Evolutionary conservation across 2,888 invertebrate species (phyloP), one percentile per base, ranked within the genome.

Genomic region (Pammene fasciana): DNA sequence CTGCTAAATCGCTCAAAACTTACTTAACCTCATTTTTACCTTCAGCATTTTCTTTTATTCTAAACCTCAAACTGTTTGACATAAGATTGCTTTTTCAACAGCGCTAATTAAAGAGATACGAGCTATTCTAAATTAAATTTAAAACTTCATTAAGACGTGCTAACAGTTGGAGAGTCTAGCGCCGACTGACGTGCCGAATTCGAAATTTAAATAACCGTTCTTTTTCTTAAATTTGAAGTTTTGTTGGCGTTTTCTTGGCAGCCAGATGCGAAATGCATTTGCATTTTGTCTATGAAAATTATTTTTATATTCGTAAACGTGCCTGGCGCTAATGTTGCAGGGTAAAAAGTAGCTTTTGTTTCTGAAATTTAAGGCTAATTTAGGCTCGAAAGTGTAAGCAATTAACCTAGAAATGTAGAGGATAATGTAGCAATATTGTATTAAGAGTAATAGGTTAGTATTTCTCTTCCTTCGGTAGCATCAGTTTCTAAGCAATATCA

Each of bases 161-260:
- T 61, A 56, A 52, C 67, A 10, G 79, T 78, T 75, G 75, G 75
- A 79, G 72, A 77, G 82, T 75, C 74, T 76, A 75, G 76, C 76
- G 78, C 72, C 76, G 78, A 85, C 82, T 82, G 83, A 82, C 73
- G 77, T 73, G 72, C 71, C 76, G 79, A 82, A 86, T 87, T 82
- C 84, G 82, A 85, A 87, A 84, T 88, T 86, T 83, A 86, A 87
- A 88, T 87, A 79, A 38, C 79, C 76, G 73, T 75, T 78, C 72
- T 82, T 82, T 84, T 85, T 87, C 86, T 83, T 78, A 79, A 82
- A 84, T 84, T 84, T 79, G 70, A 78, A 79, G 82, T 81, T 75
- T 71, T 57, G 65, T 62, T 66, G 72, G 78, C 78, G 79, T 75
- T 80, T 83, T 70, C 70, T 79, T 79, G 77, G 76, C 77, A 76